phyloP scores from a whole-genome alignment of 2,888 invertebrate genomes.

The Spatulosminthurus flaviceps region DNA sequence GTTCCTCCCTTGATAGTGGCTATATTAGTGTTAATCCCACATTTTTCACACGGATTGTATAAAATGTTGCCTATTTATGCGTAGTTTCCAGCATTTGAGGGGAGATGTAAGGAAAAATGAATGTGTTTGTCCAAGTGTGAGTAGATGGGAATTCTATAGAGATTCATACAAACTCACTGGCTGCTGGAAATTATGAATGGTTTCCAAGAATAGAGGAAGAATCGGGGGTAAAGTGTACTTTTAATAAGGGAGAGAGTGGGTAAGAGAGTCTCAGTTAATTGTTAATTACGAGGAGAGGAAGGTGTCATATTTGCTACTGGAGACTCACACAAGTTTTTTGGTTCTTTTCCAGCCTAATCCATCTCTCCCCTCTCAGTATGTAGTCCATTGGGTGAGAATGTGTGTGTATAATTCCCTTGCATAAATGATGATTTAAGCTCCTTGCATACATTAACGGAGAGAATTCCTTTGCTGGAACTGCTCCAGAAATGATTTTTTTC shows the following conservation, averaged over 20 bases:
- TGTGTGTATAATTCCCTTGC: background rate
- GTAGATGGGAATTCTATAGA: background rate
- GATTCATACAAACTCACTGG: background rate
- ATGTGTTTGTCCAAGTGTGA: constrained; percentile 38
- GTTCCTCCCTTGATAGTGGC: constrained; percentile 14
- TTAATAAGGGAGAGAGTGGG: constrained; percentile 7
- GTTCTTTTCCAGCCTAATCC: background rate
- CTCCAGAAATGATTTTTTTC: background rate
- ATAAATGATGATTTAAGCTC: background rate
- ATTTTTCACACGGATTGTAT: constrained; percentile 42
- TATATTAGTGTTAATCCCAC: constrained; percentile 38
- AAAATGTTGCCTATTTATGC: too few relatives aligned
- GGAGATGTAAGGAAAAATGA: constrained; percentile 24
- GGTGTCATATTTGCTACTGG: constrained; percentile 3
- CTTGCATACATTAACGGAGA: too few relatives aligned
- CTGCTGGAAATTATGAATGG: background rate
- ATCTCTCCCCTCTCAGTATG: background rate
- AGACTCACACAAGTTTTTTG: background rate
- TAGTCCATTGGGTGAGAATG: background rate
- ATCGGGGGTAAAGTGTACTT: background rate
- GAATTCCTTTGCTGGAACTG: background rate
- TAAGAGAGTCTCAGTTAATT: too few relatives aligned
- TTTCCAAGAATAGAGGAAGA: background rate
- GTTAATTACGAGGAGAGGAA: constrained; percentile 13
- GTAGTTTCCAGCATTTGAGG: constrained; percentile 19